These are phyloP conservation scores for Camponotus vicinus DNA, from an alignment of 1,140 invertebrate genomes.

Conservation along the genomic window DNA sequence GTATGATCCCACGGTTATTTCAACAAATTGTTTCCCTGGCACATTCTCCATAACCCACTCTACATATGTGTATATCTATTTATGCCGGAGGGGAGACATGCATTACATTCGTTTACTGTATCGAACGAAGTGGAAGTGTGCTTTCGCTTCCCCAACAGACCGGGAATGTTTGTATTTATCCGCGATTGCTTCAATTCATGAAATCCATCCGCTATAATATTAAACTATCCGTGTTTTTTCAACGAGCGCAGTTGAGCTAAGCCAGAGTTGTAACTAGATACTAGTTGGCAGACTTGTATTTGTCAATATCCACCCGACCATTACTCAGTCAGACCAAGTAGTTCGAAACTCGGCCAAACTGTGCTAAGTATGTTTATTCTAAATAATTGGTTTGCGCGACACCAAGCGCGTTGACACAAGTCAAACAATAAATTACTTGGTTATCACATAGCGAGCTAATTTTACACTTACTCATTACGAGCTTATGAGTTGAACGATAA, in stretches of 20 bases:
- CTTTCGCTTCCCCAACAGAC: background rate
- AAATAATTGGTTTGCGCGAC: conserved; percentile 43
- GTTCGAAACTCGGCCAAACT: conserved; percentile 36
- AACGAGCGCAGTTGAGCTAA: background rate
- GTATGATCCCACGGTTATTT: conserved; percentile 52
- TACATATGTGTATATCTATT: background rate
- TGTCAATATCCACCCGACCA: conserved; percentile 31
- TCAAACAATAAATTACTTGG: conserved; percentile 19
- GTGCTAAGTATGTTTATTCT: conserved; percentile 20
- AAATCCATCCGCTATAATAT: background rate
- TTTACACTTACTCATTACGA: background rate
- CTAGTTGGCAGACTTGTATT: conserved; percentile 16
- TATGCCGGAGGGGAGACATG: background rate
- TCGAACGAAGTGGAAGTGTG: conserved; percentile 11
- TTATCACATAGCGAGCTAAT: background rate
- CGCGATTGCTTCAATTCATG: background rate
- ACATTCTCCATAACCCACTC: background rate
- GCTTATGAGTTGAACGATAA: background rate
- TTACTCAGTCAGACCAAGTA: background rate
- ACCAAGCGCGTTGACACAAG: background rate
- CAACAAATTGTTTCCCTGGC: conserved; percentile 65
- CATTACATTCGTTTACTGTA: conserved; percentile 21
- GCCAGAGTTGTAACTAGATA: background rate
- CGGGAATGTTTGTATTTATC: background rate
- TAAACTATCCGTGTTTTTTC: background rate